Percentiles rank a stretch among this genome's conserved stretches.
Conservation (phyloP, 1,140 invertebrate genomes). For the Aplysia californica region DNA sequence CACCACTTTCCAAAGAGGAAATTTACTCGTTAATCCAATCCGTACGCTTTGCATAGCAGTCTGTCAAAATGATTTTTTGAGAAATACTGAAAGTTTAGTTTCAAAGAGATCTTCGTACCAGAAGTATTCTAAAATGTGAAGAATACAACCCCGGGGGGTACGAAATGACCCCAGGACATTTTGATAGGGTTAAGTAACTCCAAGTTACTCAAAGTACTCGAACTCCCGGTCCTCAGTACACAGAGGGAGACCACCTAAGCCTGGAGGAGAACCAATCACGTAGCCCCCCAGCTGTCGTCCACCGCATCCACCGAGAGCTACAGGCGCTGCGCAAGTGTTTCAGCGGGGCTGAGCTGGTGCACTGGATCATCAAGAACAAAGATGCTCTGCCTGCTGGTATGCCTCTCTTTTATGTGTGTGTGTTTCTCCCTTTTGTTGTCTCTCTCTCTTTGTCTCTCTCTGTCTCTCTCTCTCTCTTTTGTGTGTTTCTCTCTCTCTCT, state of each 20-base stretch:
- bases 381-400: slow-evolving; percentile 35
- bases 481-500: background rate
- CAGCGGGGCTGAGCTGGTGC: slow-evolving; percentile 50
- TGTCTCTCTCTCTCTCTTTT: background rate
- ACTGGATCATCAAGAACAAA: slow-evolving; percentile 51
- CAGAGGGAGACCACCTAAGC: slow-evolving; percentile 5
- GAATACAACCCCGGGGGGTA: too few species aligned
- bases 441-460: background rate
- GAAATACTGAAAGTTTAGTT: too few species aligned
- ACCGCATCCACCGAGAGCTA: slow-evolving; percentile 51
- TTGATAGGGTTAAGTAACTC: too few species aligned
- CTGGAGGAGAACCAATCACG: slow-evolving; percentile 20
- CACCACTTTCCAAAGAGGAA: too few species aligned
- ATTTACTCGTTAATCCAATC: too few species aligned
- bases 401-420: slow-evolving; percentile 9
- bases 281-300: slow-evolving; percentile 20
- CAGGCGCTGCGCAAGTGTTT: slow-evolving; percentile 54
- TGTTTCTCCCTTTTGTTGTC: background rate
- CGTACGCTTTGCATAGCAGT: too few species aligned
- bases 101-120: too few species aligned
- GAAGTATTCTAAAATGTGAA: too few species aligned
- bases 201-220: too few species aligned
- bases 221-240: background rate
- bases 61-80: too few species aligned
- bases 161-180: too few species aligned